phyloP scores from a whole-genome alignment of 2,888 invertebrate genomes.

The Eupeodes luniger region DNA sequence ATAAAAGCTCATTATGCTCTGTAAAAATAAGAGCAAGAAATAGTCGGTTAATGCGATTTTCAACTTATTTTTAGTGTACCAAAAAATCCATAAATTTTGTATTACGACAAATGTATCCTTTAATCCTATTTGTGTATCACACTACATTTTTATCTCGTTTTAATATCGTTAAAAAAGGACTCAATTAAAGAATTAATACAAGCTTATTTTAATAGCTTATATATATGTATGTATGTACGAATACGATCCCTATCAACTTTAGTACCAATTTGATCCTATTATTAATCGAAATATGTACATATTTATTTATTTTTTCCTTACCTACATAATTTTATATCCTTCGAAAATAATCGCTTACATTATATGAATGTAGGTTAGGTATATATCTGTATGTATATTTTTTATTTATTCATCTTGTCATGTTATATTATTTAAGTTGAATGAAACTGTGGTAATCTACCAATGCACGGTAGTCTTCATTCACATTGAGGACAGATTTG shows the following conservation, averaged over 20 bases:
- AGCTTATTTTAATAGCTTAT: background rate
- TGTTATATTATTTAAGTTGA: constrained; percentile 13
- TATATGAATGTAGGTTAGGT: background rate
- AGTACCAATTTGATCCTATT: background rate
- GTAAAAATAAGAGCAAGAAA: too few relatives aligned
- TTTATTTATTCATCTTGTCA: background rate
- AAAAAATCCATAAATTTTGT: too few relatives aligned
- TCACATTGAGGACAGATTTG: background rate
- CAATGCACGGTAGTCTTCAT: background rate
- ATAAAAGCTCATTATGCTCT: too few relatives aligned
- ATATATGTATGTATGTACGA: too few relatives aligned
- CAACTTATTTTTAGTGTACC: too few relatives aligned
- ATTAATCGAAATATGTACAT: constrained; percentile 6
- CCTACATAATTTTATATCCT: background rate
- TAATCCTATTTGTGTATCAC: background rate
- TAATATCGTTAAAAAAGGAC: background rate
- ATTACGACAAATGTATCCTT: too few relatives aligned
- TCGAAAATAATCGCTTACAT: background rate
- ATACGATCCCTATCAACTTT: background rate
- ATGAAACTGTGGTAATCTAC: background rate
- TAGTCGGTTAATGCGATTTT: too few relatives aligned
- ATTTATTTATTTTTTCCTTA: background rate
- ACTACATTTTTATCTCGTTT: background rate
- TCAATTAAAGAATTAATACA: background rate
- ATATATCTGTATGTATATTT: background rate